phyloP scores from a whole-genome alignment of 2,113 vertebrate genomes.

The Conger conger region DNA sequence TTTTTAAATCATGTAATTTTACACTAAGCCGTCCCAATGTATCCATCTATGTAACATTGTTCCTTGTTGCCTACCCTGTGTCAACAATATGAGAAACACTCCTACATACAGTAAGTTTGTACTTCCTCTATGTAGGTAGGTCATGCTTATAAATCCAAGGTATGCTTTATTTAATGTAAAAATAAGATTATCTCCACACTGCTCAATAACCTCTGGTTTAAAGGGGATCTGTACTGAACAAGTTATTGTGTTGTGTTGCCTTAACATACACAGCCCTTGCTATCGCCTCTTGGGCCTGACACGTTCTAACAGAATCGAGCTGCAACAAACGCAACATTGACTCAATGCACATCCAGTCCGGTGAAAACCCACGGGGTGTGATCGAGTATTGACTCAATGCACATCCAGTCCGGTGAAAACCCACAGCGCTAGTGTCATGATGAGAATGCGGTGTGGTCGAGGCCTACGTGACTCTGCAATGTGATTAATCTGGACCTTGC shows the following conservation, averaged over 20 bases:
- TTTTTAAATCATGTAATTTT: not conserved
- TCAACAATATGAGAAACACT: too few species aligned
- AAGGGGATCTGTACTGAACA: not conserved
- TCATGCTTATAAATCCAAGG: not conserved
- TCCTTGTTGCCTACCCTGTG: too few species aligned
- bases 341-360: not conserved
- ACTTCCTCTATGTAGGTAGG: too few species aligned
- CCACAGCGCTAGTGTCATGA: not conserved
- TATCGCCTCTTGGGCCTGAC: not conserved
- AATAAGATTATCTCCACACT: too few species aligned
- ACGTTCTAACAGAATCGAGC: not conserved
- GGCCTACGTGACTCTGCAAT: not conserved
- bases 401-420: not conserved
- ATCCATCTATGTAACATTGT: too few species aligned
- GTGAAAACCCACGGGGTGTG: not conserved
- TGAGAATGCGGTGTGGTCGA: not conserved
- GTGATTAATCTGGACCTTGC: not conserved
- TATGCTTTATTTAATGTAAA: not conserved
- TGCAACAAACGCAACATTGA: not conserved
- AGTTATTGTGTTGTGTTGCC: not conserved
- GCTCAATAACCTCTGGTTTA: not conserved
- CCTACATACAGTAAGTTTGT: too few species aligned
- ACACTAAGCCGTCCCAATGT: not conserved
- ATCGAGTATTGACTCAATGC: not conserved
- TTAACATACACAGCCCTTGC: not conserved